Base-by-base conservation (phyloP, 1,140 invertebrate species). In the Olivierus martensii region DNA sequence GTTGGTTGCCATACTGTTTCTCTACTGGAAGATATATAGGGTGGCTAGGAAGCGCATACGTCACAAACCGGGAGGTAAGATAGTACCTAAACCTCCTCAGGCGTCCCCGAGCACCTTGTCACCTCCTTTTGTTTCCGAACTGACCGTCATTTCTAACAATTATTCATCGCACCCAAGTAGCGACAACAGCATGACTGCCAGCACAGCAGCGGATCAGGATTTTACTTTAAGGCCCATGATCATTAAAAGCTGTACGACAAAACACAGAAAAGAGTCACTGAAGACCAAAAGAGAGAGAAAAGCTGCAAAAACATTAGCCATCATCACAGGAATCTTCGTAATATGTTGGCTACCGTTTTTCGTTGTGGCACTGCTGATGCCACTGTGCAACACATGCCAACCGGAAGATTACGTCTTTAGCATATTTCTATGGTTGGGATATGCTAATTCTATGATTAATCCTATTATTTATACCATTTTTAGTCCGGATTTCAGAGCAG, bases 11-110 rank as follows among this genome's bases (percentile, higher is more conserved):
- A 95, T 96, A 62, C 79, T 95, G 22, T 79, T 88, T 28, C 76
- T 95, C 3, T 96, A 97, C 71, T 93, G 87, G 83, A 86, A 86
- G 70, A 95, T 96, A 68, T 89, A 86, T 69, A 83, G 90, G 71
- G 83, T 86, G 7, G 87, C 87, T 6, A 69, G 85, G 45, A 85
- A 86, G 71, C 75, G 87, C 55, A 90, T 90, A 46, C 72, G 84
- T 18, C 47, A 50, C 46, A 59, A 53, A 2, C 28, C 28, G 28
- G 28, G 28, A 9, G 28, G 28, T 28, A 28, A 28, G 28, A 28
- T 28, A 28, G 46, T 60, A 4, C 55, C 57, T 34, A 53, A 50
- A 11, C 49, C 53, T 2, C 35, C 12, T 3, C 46, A 46, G 3
- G 28, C 28, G 5, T 28, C 28, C 28, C 28, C 28, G 28, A 28